Conservation (phyloP, 2,888 invertebrate genomes). For the Ormyrus pomaceus region DNA sequence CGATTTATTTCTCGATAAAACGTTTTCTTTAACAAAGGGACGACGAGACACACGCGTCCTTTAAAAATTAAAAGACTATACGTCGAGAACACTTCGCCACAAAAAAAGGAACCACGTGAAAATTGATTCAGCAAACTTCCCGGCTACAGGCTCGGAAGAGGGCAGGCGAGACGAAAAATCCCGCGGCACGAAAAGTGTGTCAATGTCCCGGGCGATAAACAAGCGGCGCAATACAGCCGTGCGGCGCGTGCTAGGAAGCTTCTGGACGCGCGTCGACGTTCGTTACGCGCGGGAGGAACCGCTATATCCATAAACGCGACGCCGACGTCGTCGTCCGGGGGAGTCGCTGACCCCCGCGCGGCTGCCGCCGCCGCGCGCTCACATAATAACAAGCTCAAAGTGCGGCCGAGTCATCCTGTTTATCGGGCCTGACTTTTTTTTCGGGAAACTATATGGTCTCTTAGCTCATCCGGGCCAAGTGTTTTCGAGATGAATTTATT, state of each 20-base stretch:
- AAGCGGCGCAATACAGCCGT: background rate
- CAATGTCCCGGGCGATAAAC: slow-evolving; percentile 28
- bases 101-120: no score
- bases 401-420: slow-evolving; percentile 51
- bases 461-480: background rate
- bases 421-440: slow-evolving; percentile 40
- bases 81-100: no score
- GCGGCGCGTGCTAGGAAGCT: slow-evolving; percentile 15
- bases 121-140: no score
- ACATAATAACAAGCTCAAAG: slow-evolving; percentile 29
- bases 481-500: slow-evolving; percentile 13
- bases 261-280: slow-evolving; percentile 38
- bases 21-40: no score
- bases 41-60: no score
- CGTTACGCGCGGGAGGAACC: slow-evolving; percentile 62
- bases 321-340: slow-evolving; percentile 2
- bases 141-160: no score
- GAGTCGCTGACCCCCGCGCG: slow-evolving; percentile 43
- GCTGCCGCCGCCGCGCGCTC: no score
- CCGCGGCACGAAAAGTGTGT: slow-evolving; percentile 19
- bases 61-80: no score
- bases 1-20: no score
- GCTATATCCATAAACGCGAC: slow-evolving; percentile 62
- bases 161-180: background rate
- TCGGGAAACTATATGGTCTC: background rate